Evolutionary conservation across 2,797 vertebrate species (phyloP), one percentile per base, ranked within the genome.

Genomic region (Orestias chungarensis): DNA sequence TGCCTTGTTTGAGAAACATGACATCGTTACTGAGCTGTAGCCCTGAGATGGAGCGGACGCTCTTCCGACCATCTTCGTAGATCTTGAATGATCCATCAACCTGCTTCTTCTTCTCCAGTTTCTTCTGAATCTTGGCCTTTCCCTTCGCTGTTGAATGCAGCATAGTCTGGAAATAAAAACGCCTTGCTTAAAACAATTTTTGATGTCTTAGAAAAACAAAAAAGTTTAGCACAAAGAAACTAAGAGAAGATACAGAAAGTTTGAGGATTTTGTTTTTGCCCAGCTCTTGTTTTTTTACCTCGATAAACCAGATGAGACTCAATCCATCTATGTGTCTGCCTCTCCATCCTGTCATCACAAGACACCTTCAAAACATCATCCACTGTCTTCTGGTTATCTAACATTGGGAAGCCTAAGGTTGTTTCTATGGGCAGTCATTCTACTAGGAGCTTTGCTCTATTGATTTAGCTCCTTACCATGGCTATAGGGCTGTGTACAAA

Each of bases 1-100:
- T 95, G 52, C 96, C 96, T 81, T 95, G 97, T 84, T 95, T 96
- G 71, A 98, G 95, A 86, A 98, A 98, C 96, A 98, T 97, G 81
- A 98, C 94, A 0, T 98, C 96, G 0, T 91, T 97, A 79, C 96
- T 95, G 62, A 98, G 92, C 92, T 97, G 96, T 80, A 98, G 88
- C 12, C 97, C 97, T 0, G 96, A 96, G 7, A 98, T 94, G 0
- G 97, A 97, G 59, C 96, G 94, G 76, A 97, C 92, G 0, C 96
- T 99, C 70, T 95, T 97, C 78, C 97, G 94, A 0, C 97, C 97
- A 0, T 97, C 96, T 90, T 97, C 96, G 0, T 96, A 97, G 81
- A 98, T 94, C 91, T 97, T 97, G 90, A 99, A 98, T 0, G 95
- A 95, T 27, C 96, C 96, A 0, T 97, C 97, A 0, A 81, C 84